Evolutionary conservation across 2,113 vertebrate genomes (phyloP).

Genomic region (Onychostoma macrolepis): DNA sequence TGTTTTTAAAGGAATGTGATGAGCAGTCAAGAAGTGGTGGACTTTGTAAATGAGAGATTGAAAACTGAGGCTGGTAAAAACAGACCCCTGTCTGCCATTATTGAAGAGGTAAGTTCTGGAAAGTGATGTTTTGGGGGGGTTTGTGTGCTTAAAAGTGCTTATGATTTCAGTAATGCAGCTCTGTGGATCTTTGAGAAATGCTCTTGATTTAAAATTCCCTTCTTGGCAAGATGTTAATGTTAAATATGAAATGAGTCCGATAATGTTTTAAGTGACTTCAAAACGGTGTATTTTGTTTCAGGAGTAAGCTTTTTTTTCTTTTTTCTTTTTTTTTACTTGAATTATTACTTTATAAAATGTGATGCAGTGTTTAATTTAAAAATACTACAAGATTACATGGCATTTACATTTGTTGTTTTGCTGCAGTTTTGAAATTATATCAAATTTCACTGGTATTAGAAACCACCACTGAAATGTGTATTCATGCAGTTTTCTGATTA

Average conservation of each 20-base stretch:
- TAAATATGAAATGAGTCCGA: too few species aligned
- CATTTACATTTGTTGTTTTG: neutral
- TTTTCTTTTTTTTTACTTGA: too few species aligned
- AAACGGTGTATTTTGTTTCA: too few species aligned
- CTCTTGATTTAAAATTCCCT: neutral
- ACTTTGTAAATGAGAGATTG: constrained; percentile 92
- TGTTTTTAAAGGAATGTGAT: constrained; percentile 89
- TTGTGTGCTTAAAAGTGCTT: too few species aligned
- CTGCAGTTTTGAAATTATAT: neutral
- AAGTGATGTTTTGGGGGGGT: neutral
- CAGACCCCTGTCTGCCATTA: constrained; percentile 86
- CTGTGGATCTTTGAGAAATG: neutral
- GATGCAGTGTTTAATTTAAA: neutral
- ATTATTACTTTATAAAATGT: neutral
- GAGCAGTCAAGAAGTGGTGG: constrained; percentile 98
- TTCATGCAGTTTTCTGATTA: neutral
- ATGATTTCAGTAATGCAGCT: neutral
- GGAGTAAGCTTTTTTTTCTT: too few species aligned
- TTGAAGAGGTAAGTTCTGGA: constrained; percentile 86
- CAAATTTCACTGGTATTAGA: neutral
- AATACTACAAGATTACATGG: too few species aligned
- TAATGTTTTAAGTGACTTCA: neutral
- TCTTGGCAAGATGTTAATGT: too few species aligned
- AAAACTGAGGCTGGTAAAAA: constrained; percentile 81
- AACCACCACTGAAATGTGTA: neutral